Evolutionary conservation across 64 coral and sea anemone species (phyloP).

Genomic region (Hydrozoanthus tunicans): DNA sequence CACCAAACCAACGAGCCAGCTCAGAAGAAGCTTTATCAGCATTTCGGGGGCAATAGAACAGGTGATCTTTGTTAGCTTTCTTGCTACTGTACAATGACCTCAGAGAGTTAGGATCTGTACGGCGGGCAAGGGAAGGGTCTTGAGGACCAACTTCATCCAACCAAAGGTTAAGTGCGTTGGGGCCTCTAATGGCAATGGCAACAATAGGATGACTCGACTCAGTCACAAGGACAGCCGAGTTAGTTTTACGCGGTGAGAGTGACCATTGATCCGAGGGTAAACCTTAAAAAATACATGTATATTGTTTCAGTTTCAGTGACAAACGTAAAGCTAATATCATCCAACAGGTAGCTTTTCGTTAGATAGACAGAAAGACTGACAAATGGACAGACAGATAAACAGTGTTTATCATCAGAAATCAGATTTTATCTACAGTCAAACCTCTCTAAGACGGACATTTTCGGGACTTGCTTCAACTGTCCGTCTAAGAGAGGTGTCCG

Average conservation of each 20-base stretch:
- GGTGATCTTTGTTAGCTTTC: conserved; percentile 57
- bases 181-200: conserved; percentile 77
- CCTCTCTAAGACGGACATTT: too few species aligned
- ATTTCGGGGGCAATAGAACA: conserved; percentile 92
- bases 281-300: conserved; percentile 18
- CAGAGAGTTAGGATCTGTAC: conserved; percentile 84
- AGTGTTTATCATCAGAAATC: not conserved
- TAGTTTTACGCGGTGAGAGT: not conserved
- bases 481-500: too few species aligned
- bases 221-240: conserved; percentile 15
- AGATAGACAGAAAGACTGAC: too few species aligned
- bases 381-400: too few species aligned
- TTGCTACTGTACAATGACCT: conserved; percentile 73
- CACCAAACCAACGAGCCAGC: conserved; percentile 93
- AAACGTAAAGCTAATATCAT: not conserved
- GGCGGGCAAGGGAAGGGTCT: conserved; percentile 68
- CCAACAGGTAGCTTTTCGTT: too few species aligned
- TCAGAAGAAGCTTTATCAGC: conserved; percentile 49
- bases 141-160: conserved; percentile 82
- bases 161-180: conserved; percentile 68
- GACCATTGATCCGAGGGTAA: not conserved
- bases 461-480: too few species aligned
- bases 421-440: too few species aligned
- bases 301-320: not conserved
- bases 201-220: conserved; percentile 42